Evolutionary conservation across 2,888 invertebrate species (phyloP), one percentile per base, ranked within the genome.

Genomic region (Allophyes oxyacanthae): DNA sequence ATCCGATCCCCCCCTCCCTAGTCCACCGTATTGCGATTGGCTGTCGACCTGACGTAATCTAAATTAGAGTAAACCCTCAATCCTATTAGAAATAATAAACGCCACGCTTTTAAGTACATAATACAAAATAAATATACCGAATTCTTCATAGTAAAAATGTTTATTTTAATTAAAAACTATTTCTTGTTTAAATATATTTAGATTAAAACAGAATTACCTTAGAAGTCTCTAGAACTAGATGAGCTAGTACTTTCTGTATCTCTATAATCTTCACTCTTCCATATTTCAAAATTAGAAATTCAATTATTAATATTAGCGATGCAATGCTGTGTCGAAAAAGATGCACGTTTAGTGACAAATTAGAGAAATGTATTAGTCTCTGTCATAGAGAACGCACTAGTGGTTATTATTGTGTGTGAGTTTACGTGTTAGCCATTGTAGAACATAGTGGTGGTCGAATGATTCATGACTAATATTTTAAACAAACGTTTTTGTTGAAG

Each of bases 201-300:
- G 69, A 66, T 58, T 48, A 49, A 34, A 61, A 36, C 15, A 58
- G 62, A 68, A 63, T 53, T 62, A 11, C 28, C 55, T 76, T 87
- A 86, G 83, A 80, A 72, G 64, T 81, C 78, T 83, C 81, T 90
- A 88, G 85, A 83, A 75, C 80, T 90, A 90, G 85, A 84, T 69
- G 78, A 81, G 64, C 66, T 90, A 88, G 85, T 74, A 79, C 80
- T 82, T 79, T 85, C 80, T 89, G 72, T 88, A 79, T 84, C 83
- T 86, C 78, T 87, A 75, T 75, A 82, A 86, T 86, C 88, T 93
- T 93, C 93, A 94, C 94, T 94, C 94, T 94, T 94, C 94, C 94
- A 94, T 94, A 80, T 93, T 92, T 92, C 83, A 88, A 89, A 81
- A 82, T 81, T 86, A 87, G 85, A 67, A 72, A 79, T 72, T 76